Evolutionary conservation across 2,797 vertebrate genomes (phyloP).

Genomic region (Typhlichthys subterraneus): DNA sequence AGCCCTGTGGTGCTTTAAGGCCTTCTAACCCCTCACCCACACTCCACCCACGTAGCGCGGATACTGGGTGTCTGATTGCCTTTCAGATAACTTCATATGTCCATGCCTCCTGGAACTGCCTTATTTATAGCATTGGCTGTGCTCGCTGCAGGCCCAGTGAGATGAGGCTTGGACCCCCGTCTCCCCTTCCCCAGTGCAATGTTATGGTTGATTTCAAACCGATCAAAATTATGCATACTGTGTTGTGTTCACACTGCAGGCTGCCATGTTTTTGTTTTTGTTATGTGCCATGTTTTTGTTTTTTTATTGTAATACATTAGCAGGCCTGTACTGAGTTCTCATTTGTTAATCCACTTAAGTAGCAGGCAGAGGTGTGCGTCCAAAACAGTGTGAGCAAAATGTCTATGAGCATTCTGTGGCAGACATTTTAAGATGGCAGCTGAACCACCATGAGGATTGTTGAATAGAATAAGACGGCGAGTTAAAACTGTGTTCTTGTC

Average conservation of each 20-base stretch:
- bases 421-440: slow-evolving; percentile 6
- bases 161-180: slow-evolving; percentile 39
- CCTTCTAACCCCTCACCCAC: slow-evolving; percentile 65
- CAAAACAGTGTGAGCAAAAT: background rate
- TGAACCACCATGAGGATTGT: background rate
- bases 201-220: slow-evolving; percentile 23
- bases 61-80: slow-evolving; percentile 71
- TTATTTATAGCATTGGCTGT: slow-evolving; percentile 74
- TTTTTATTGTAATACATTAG: no score
- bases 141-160: slow-evolving; percentile 59
- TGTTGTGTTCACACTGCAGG: no score
- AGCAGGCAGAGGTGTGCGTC: no score
- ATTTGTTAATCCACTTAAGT: no score
- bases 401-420: background rate
- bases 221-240: slow-evolving; percentile 1
- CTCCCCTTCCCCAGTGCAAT: slow-evolving; percentile 8
- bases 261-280: no score
- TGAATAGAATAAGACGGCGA: background rate
- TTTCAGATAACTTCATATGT: slow-evolving; percentile 69
- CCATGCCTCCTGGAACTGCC: slow-evolving; percentile 63
- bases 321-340: no score
- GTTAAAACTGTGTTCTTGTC: background rate
- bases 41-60: slow-evolving; percentile 60
- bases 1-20: slow-evolving; percentile 15
- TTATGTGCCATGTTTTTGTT: no score